Conservation (phyloP, 2,888 invertebrate species). For the Asteroscopus sphinx region DNA sequence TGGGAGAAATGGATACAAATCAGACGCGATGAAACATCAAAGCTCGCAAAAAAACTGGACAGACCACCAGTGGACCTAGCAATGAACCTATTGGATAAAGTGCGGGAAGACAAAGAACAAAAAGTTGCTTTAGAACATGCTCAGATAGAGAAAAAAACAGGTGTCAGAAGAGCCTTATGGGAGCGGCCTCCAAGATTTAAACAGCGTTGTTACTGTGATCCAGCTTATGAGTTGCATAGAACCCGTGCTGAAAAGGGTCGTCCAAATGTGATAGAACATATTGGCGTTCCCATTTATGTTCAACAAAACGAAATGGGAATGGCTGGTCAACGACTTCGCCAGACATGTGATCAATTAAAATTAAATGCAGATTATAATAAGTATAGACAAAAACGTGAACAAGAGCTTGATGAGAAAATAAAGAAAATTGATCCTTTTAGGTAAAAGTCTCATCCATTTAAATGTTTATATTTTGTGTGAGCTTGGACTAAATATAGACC, state of each 20-base stretch:
- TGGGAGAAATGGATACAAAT: conserved; percentile 85
- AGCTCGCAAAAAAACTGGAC: conserved; percentile 64
- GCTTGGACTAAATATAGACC: too few relatives aligned
- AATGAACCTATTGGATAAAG: conserved; percentile 77
- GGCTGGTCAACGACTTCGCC: conserved; percentile 65
- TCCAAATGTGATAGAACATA: conserved; percentile 74
- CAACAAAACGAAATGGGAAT: conserved; percentile 76
- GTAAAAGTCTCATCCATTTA: conserved; percentile 55
- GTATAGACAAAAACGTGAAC: conserved; percentile 73
- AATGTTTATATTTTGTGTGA: neutral
- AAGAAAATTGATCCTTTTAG: conserved; percentile 77
- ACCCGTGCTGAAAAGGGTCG: conserved; percentile 74
- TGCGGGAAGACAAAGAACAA: conserved; percentile 76
- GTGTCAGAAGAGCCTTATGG: conserved; percentile 72
- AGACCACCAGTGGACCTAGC: conserved; percentile 74
- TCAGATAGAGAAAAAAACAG: conserved; percentile 70
- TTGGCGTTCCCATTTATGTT: conserved; percentile 76
- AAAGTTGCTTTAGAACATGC: conserved; percentile 77
- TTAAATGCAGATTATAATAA: conserved; percentile 70
- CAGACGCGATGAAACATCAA: conserved; percentile 73
- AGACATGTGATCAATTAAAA: conserved; percentile 55
- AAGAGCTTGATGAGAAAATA: conserved; percentile 67
- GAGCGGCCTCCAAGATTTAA: conserved; percentile 74
- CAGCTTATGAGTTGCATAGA: conserved; percentile 77
- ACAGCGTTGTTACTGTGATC: conserved; percentile 72